Conservation (phyloP, 2,113 vertebrate species). For the Coreoperca whiteheadi region DNA sequence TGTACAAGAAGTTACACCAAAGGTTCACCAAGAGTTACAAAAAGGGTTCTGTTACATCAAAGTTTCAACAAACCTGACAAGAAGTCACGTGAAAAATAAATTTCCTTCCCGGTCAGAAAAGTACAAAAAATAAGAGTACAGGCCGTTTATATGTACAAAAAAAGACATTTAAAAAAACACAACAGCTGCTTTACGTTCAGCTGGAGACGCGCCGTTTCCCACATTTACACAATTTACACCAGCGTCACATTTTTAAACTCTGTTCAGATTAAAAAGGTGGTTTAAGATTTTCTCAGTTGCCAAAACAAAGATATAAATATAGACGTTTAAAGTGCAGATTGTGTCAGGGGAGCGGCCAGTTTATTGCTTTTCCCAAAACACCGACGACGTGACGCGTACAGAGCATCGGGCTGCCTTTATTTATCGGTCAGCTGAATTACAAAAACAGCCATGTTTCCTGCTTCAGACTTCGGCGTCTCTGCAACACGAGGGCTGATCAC, state of each 20-base stretch:
- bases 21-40: constrained; percentile 82
- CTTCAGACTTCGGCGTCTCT: too few species aligned
- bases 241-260: constrained; percentile 21
- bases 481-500: too few species aligned
- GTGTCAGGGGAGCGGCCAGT: constrained; percentile 13
- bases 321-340: constrained; percentile 75
- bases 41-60: constrained; percentile 84
- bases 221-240: constrained; percentile 57
- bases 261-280: constrained; percentile 30
- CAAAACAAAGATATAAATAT: constrained; percentile 72
- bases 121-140: constrained; percentile 86
- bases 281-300: constrained; percentile 67
- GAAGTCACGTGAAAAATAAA: constrained; percentile 78
- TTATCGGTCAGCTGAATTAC: too few species aligned
- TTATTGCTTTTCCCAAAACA: constrained; percentile 43
- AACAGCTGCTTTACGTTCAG: constrained; percentile 75
- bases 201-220: constrained; percentile 61
- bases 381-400: neutral
- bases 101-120: constrained; percentile 81
- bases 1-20: constrained; percentile 82
- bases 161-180: constrained; percentile 62
- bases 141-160: constrained; percentile 66
- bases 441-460: too few species aligned
- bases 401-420: too few species aligned
- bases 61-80: constrained; percentile 79